Evolutionary conservation across 2,888 invertebrate species (phyloP), one percentile per base, ranked within the genome.

Genomic region (Trissolcus japonicus): DNA sequence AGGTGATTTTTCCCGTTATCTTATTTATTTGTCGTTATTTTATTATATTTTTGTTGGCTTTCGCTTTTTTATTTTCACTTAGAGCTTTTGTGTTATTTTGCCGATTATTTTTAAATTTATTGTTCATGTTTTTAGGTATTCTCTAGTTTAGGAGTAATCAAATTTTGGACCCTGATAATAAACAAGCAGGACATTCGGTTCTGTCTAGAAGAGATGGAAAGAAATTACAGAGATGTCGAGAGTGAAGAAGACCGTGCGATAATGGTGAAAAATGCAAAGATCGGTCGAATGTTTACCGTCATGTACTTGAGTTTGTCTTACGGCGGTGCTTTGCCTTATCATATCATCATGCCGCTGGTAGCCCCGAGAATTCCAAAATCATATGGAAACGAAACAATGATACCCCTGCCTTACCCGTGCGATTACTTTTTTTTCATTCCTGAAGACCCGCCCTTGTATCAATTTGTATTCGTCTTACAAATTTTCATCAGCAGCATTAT

Each of bases 251-350:
- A 86, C 61, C 78, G 83, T 6, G 11, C 78, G 14, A 80, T 88
- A 0, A 87, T 87, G 86, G 81, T 71, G 2, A 83, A 83, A 6
- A 85, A 84, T 57, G 87, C 86, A 0, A 83, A 84, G 61, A 82
- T 85, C 41, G 87, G 85, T 0, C 79, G 86, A 21, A 75, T 86
- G 2, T 86, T 86, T 56, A 87, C 86, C 0, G 78, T 82, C 0
- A 78, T 83, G 4, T 88, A 87, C 65, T 67, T 86, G 51, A 82
- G 86, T 4, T 73, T 87, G 3, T 84, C 83, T 0, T 86, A 86
- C 59, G 86, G 86, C 2, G 87, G 86, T 0, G 87, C 85, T 0
- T 69, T 88, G 9, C 87, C 87, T 0, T 88, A 87, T 80, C 86
- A 87, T 56, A 84, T 87, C 11, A 81, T 87, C 6, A 82, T 86